These are phyloP conservation scores for Aphelenchoides fujianensis DNA, from an alignment of 1,140 invertebrate genomes.

Conservation along the genomic window DNA sequence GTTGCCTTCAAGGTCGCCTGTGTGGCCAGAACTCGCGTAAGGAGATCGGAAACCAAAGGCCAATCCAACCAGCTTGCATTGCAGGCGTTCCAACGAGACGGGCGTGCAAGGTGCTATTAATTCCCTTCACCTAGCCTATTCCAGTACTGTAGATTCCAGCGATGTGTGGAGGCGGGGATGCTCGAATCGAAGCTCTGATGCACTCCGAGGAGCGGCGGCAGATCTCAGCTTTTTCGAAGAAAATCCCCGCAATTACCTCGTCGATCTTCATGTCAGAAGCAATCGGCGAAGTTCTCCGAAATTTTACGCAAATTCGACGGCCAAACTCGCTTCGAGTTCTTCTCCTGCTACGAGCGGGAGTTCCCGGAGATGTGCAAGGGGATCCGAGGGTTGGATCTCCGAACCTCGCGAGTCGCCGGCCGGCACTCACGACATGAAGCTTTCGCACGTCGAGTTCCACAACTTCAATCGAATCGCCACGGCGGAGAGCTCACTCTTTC, in stretches of 20 bases:
- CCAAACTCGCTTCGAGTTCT: constrained; percentile 10
- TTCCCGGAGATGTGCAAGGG: constrained; percentile 5
- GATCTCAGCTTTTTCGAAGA: constrained; percentile 11
- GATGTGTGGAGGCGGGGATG: constrained; percentile 18
- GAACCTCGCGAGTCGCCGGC: not conserved
- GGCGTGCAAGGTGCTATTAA: too few relatives aligned
- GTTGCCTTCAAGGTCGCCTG: constrained; percentile 8
- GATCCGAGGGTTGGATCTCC: not conserved
- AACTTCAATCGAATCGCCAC: constrained; percentile 5
- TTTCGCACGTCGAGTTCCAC: not conserved
- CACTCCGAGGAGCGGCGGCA: constrained; percentile 17
- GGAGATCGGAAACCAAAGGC: not conserved
- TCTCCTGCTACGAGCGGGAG: constrained; percentile 2
- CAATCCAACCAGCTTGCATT: not conserved
- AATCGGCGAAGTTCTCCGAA: constrained; percentile 1
- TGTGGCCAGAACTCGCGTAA: constrained; percentile 25
- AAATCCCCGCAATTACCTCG: constrained; percentile 18
- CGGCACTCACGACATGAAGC: constrained; percentile 4
- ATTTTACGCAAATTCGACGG: not conserved
- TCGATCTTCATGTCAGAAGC: constrained; percentile 7
- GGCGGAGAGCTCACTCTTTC: not conserved
- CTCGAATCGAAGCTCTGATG: constrained; percentile 17
- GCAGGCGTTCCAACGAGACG: constrained; percentile 15
- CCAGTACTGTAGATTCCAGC: constrained; percentile 16
- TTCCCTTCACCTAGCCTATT: too few relatives aligned